phyloP scores from a whole-genome alignment of 2,113 vertebrate genomes.

The Brachypteracias leptosomus region DNA sequence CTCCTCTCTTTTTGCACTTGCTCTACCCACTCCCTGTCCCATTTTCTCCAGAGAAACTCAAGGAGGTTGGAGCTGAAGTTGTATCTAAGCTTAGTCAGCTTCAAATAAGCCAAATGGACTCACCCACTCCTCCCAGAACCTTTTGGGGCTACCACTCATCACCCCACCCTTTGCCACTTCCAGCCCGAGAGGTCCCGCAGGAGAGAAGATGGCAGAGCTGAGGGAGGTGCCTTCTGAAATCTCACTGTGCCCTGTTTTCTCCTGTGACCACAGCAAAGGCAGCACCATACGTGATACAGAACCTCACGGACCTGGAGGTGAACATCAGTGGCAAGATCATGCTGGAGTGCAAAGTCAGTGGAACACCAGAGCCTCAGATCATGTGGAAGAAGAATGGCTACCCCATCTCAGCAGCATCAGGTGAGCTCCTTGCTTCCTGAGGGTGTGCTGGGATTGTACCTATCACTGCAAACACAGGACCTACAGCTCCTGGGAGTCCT shows the following conservation, averaged over 20 bases:
- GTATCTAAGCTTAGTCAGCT: not conserved
- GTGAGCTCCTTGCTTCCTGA: slow-evolving; percentile 38
- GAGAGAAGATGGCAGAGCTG: not conserved
- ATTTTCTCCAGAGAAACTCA: not conserved
- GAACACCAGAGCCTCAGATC: slow-evolving; percentile 78
- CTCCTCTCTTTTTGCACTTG: not conserved
- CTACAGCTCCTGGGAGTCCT: not conserved
- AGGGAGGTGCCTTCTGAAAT: not conserved
- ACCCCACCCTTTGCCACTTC: not conserved
- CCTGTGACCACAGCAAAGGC: slow-evolving; percentile 69
- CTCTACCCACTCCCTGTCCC: not conserved
- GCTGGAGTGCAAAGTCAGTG: slow-evolving; percentile 79
- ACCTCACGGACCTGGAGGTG: slow-evolving; percentile 83
- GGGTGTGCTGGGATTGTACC: rapidly evolving
- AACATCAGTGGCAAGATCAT: slow-evolving; percentile 88
- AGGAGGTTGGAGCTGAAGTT: not conserved
- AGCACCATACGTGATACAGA: slow-evolving; percentile 78
- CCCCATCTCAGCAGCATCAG: slow-evolving; percentile 79
- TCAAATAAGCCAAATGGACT: not conserved
- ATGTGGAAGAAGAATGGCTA: slow-evolving; percentile 84
- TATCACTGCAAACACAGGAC: rapidly evolving
- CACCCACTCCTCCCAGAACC: not conserved
- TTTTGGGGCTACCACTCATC: not conserved
- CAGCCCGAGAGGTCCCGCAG: not conserved
- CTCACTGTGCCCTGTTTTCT: not conserved